phyloP scores from a whole-genome alignment of 2,888 invertebrate genomes.

The Allygus modestus region DNA sequence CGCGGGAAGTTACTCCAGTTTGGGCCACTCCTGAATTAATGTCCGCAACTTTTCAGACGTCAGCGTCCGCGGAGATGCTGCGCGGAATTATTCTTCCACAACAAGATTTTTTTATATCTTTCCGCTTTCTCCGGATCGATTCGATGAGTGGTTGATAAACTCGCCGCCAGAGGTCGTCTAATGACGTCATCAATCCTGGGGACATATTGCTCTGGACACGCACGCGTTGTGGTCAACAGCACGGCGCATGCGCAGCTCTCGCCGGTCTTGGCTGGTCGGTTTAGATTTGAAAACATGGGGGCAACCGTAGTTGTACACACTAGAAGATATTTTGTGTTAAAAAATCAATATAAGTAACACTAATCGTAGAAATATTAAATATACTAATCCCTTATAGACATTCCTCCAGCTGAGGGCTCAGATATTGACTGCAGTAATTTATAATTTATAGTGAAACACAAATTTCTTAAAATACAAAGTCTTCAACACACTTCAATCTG shows the following conservation, averaged over 20 bases:
- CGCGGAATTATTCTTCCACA: slow-evolving; percentile 48
- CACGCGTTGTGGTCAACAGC: neutral
- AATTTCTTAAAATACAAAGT: no score
- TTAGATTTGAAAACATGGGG: no score
- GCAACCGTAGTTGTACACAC: no score
- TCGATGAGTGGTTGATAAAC: neutral
- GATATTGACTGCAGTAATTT: no score
- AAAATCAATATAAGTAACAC: no score
- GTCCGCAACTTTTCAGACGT: slow-evolving; percentile 48
- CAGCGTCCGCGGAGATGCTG: slow-evolving; percentile 8
- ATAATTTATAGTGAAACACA: no score
- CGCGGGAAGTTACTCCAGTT: slow-evolving; percentile 55
- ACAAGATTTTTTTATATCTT: slow-evolving; percentile 33
- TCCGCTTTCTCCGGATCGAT: slow-evolving; percentile 20
- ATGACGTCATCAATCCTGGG: neutral
- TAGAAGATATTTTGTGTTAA: no score
- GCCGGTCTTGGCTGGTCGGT: no score
- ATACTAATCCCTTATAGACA: no score
- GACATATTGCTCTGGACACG: neutral
- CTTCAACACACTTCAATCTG: no score
- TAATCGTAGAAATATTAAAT: no score
- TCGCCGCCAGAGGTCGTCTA: neutral
- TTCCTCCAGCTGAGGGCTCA: no score
- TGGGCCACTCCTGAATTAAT: slow-evolving; percentile 53
- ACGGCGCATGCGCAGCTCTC: neutral